These are phyloP conservation scores for Rhagophthalmus giganteus DNA, from an alignment of 2,888 invertebrate genomes.

Conservation along the genomic window DNA sequence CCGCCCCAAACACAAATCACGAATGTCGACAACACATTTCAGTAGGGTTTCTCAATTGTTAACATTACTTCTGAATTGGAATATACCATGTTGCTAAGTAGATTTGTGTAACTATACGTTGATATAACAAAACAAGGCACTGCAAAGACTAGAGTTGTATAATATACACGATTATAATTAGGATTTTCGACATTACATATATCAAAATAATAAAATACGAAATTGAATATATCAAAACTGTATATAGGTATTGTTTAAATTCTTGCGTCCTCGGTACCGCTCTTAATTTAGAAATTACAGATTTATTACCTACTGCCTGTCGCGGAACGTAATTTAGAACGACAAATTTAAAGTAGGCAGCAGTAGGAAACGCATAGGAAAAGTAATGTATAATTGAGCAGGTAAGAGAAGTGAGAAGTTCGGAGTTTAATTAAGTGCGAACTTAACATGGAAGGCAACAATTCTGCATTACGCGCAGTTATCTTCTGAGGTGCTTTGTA, in stretches of 20 bases:
- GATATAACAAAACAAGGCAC: too few relatives aligned
- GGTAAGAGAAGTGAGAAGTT: conserved; percentile 31
- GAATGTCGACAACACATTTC: conserved; percentile 41
- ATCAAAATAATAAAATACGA: too few relatives aligned
- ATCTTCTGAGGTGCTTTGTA: conserved; percentile 3
- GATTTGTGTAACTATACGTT: not conserved
- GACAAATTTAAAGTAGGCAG: not conserved
- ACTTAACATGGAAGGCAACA: conserved; percentile 20
- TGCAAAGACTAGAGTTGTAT: too few relatives aligned
- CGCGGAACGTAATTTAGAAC: too few relatives aligned
- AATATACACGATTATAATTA: too few relatives aligned
- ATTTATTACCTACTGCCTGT: too few relatives aligned
- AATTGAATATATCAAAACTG: too few relatives aligned
- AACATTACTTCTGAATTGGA: conserved; percentile 23
- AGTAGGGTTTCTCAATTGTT: conserved; percentile 33
- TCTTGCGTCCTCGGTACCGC: too few relatives aligned
- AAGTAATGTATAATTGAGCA: conserved; percentile 12
- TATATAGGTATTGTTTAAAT: too few relatives aligned
- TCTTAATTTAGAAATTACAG: too few relatives aligned
- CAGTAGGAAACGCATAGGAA: not conserved
- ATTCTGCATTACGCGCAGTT: conserved; percentile 14
- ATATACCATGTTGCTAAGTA: conserved; percentile 2
- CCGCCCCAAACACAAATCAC: conserved; percentile 43
- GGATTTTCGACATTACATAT: too few relatives aligned
- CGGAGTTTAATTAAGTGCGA: conserved; percentile 41